Base-by-base conservation (phyloP, 2,113 vertebrate genomes). In the Takifugu flavidus region DNA sequence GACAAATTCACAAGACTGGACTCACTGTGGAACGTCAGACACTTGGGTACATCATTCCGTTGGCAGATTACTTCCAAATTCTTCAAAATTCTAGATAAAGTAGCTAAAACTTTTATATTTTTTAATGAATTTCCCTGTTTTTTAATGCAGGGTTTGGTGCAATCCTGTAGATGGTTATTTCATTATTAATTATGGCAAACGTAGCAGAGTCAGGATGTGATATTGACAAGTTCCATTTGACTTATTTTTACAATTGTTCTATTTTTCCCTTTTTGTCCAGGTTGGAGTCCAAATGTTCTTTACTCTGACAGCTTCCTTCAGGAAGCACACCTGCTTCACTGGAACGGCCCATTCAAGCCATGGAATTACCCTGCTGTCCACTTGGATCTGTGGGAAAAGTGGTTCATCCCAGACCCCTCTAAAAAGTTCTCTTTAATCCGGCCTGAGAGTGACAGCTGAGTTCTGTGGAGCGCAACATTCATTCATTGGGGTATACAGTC, bases 311-410 rank as follows among this genome's bases (percentile, higher is more conserved):
- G 83, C 55, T 89, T 93, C 83, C 92, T 99, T 31, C 89, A 93
- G 74, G 93, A 92, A 66, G 96, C 95, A 0, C 93, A 91, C 27
- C 82, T 99, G 67, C 92, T 98, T 67, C 97, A 98, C 68, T 99
- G 97, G 97, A 98, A 94, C 2, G 97, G 97, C 61, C 92, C 89
- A 25, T 96, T 95, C 26, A 99, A 99, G 57, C 97, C 97, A 0
- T 99, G 97, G 97, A 91, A 90, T 49, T 92, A 93, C 27, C 92
- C 93, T 2, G 91, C 93, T 2, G 92, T 93, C 52, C 95, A 98
- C 86, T 80, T 83, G 1, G 92, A 97, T 29, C 84, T 94, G 43
- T 99, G 97, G 97, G 93, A 98, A 83, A 95, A 80, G 77, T 99
- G 95, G 96, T 99, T 95, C 78, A 88, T 99, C 63, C 94, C 95